Percentiles rank a stretch among this genome's conserved stretches.
phyloP scores from a whole-genome alignment of 2,797 vertebrate species.

The Mareca strepera region DNA sequence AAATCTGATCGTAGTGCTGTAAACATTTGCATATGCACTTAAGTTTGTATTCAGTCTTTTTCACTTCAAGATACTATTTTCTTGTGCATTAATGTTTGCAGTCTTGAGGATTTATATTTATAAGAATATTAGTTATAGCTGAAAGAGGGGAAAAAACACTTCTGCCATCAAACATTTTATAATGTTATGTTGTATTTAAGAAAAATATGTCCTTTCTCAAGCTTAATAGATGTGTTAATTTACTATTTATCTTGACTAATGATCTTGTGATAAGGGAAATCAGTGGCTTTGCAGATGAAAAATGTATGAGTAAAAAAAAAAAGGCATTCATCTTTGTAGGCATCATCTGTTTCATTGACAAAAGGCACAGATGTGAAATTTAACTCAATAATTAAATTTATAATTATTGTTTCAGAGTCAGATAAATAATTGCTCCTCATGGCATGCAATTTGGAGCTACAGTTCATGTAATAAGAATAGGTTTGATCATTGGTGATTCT shows the following conservation, averaged over 20 bases:
- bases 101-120: background rate
- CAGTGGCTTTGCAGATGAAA: constrained; percentile 63
- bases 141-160: background rate
- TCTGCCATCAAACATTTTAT: background rate
- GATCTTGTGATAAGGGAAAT: constrained; percentile 40
- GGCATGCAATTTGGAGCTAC: constrained; percentile 49
- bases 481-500: constrained; percentile 19
- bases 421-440: constrained; percentile 55
- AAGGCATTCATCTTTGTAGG: constrained; percentile 62
- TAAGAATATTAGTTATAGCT: background rate
- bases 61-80: background rate
- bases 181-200: background rate
- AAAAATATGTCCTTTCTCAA: background rate
- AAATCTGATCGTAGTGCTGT: background rate
- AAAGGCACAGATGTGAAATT: constrained; percentile 76
- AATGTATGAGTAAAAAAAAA: constrained; percentile 58
- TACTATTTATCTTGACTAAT: constrained; percentile 46
- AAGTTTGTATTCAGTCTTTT: background rate
- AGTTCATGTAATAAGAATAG: constrained; percentile 44
- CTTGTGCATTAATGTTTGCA: background rate
- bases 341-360: constrained; percentile 65
- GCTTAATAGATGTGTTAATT: constrained; percentile 2
- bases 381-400: constrained; percentile 79
- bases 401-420: constrained; percentile 75
- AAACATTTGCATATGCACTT: background rate